Percentiles rank a stretch among this genome's conserved stretches.
These are phyloP conservation scores for Agapetus fuscipes DNA, from an alignment of 2,888 invertebrate species.

Conservation along the genomic window DNA sequence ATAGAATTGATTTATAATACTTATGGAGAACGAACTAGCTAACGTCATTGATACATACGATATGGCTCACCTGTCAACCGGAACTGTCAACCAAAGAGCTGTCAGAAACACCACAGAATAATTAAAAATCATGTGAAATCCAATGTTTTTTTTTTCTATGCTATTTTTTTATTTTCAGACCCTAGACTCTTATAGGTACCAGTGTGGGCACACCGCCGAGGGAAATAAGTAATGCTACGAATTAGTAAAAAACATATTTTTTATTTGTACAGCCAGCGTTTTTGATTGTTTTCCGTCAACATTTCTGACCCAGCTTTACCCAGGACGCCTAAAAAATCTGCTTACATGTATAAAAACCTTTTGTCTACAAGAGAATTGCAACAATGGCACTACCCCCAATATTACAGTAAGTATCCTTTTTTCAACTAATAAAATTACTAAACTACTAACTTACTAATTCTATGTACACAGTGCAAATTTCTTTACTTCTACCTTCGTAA, in stretches of 20 bases:
- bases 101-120: too few species aligned
- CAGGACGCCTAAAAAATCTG: slow-evolving; percentile 59
- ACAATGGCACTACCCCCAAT: background rate
- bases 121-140: too few species aligned
- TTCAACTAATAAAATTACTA: background rate
- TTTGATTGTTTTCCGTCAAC: slow-evolving; percentile 63
- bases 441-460: background rate
- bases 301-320: slow-evolving; percentile 51
- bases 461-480: background rate
- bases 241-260: background rate
- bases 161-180: too few species aligned
- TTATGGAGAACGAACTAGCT: too few species aligned
- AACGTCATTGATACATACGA: too few species aligned
- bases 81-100: too few species aligned
- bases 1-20: too few species aligned
- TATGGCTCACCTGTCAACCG: too few species aligned
- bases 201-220: background rate
- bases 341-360: slow-evolving; percentile 46
- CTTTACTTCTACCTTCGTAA: too few species aligned
- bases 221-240: background rate
- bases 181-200: background rate
- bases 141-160: too few species aligned
- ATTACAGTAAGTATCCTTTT: background rate
- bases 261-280: slow-evolving; percentile 46
- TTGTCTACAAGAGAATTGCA: slow-evolving; percentile 30